Evolutionary conservation across 1,140 invertebrate genomes (phyloP), one percentile per base, ranked within the genome.

Genomic region (Lepidotrigona ventralis): DNA sequence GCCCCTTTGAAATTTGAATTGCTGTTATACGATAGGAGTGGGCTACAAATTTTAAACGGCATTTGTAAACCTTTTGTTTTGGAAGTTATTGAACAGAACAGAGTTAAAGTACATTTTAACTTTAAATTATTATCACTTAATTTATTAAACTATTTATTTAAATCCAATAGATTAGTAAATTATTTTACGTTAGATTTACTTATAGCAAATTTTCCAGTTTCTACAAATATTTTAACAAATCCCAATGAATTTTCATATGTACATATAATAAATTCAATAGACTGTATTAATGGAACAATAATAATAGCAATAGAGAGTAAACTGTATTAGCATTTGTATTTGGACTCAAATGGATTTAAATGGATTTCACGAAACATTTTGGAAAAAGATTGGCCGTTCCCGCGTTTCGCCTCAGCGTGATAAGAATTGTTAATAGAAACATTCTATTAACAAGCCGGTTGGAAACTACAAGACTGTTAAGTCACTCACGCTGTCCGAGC

Each of bases 1-100:
- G 23, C 6, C 9, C 15, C 72, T 23, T 56, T 64, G 39, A 64
- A 77, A 77, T 77, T n/a, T 77, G 39, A 21, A 77, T 77, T 64
- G n/a, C 12, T 53, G 29, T 76, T 51, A n/a, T 21, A 26, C 39
- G 8, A 51, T 17, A 26, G 58, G n/a, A 17, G 60, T 17, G 51
- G 29, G 26, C 39, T 29, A 15, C 23, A 21, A 63, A 46, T 51
- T 33, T 17, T 76, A 76, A 76, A 51, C 51, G 39, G 15, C 51
- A 51, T 76, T 76, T 19, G 12, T 29, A 76, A 15, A 46, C 63
- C 19, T 75, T 63, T 60, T 29, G 11, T 19, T 60, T n/a, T 17
- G n/a, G 0, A 26, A 14, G 14, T 63, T 26, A 63, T 51, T 12
- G 19, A 29, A 29, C 8, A 1, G 51, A 64, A 12, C 12, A 26